Evolutionary conservation across 2,113 vertebrate species (phyloP), one percentile per base, ranked within the genome.

Genomic region (Cyphomyrus discorhynchus): DNA sequence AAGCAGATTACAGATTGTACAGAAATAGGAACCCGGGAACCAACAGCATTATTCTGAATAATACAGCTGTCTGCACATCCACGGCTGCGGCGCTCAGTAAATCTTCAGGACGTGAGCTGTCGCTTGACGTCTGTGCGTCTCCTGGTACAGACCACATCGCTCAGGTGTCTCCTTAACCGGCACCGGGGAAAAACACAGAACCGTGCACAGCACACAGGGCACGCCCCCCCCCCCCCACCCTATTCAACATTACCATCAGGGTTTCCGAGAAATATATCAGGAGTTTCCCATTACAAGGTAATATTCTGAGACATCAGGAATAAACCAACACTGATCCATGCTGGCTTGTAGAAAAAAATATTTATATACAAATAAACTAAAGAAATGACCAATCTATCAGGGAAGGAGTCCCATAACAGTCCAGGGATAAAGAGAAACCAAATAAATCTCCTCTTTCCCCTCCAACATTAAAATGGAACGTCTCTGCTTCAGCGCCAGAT

Each of bases 221-320:
- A n/a, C 27, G n/a, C 6, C 3, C 35, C 11, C 27, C n/a, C n/a
- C n/a, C 1, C 50, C 15, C 31, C 31, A 17, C 4, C 4, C 13
- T 2, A 77, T 77, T 77, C 31, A 84, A 46, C 50, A 87, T 56
- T 52, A 53, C 21, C 82, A 53, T 53, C n/a, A 53, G 27, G n/a
- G 31, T 8, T 24, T 83, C 24, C 45, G 74, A 58, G 24, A 53
- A 89, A 82, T 82, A 35, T 82, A 89, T 89, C 35, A 27, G 42
- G 31, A 82, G 74, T 52, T 50, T 49, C 49, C 88, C 11, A 89
- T 89, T 82, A 89, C 88, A 89, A 53, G 27, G 70, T 21, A 82
- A 74, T 86, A 52, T 47, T 85, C 31, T 17, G 47, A 35, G 11
- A 50, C 45, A 52, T 52, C 7, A 52, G 13, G 53, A 42, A n/a